Evolutionary conservation across 2,888 invertebrate species (phyloP).

Genomic region (Epinotia demarniana): DNA sequence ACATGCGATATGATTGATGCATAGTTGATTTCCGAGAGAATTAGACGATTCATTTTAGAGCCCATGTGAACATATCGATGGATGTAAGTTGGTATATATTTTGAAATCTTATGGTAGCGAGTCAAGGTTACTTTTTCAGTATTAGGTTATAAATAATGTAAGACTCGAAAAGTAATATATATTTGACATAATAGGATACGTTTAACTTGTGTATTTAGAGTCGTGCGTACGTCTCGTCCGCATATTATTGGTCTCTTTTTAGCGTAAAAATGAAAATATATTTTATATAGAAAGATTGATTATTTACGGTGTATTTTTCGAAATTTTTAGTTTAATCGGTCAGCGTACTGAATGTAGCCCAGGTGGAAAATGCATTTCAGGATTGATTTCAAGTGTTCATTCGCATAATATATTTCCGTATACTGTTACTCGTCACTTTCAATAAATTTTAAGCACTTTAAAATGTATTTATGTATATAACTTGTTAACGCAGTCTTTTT

Average conservation of each 20-base stretch:
- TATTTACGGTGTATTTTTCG: slow-evolving; percentile 69
- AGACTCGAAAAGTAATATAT: slow-evolving; percentile 76
- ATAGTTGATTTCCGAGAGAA: slow-evolving; percentile 2
- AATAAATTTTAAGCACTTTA: slow-evolving; percentile 58
- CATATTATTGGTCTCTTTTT: slow-evolving; percentile 52
- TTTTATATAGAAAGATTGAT: slow-evolving; percentile 67
- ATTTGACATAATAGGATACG: slow-evolving; percentile 60
- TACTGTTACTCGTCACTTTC: slow-evolving; percentile 57
- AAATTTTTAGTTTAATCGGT: slow-evolving; percentile 65
- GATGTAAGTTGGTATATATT: slow-evolving; percentile 68
- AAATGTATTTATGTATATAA: slow-evolving; percentile 67
- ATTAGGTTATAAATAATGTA: slow-evolving; percentile 76
- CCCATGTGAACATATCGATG: slow-evolving; percentile 66
- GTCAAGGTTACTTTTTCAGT: slow-evolving; percentile 78
- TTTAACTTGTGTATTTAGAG: slow-evolving; percentile 50
- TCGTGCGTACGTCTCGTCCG: slow-evolving; percentile 33
- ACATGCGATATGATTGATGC: slow-evolving; percentile 38
- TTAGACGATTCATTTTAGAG: slow-evolving; percentile 28
- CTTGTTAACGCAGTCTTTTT: slow-evolving; percentile 71
- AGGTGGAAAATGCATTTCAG: slow-evolving; percentile 54
- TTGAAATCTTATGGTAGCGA: slow-evolving; percentile 55
- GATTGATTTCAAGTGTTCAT: slow-evolving; percentile 50
- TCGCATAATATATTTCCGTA: slow-evolving; percentile 53
- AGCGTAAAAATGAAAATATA: slow-evolving; percentile 61
- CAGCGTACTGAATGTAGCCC: slow-evolving; percentile 55